These are phyloP conservation scores for Nasonovia ribisnigri DNA, from an alignment of 2,888 invertebrate species.

Conservation along the genomic window DNA sequence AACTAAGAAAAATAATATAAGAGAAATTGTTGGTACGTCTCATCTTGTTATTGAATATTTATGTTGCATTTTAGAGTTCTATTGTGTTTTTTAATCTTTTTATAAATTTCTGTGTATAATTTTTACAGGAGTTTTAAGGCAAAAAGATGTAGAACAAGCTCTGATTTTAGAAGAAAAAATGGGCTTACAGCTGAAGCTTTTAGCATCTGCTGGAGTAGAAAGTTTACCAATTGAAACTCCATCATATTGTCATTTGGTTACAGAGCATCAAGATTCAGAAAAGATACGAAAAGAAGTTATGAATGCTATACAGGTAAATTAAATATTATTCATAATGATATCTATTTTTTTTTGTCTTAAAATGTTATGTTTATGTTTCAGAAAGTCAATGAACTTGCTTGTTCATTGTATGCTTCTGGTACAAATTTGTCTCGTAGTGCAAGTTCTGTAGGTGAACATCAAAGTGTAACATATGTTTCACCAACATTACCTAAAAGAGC, in stretches of 20 bases:
- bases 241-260: slow-evolving; percentile 82
- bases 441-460: slow-evolving; percentile 93
- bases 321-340: slow-evolving; percentile 68
- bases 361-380: slow-evolving; percentile 70
- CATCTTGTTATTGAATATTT: neutral
- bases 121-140: slow-evolving; percentile 79
- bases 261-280: slow-evolving; percentile 81
- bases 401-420: slow-evolving; percentile 80
- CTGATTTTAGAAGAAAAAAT: slow-evolving; percentile 90
- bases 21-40: slow-evolving; percentile 82
- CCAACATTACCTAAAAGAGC: slow-evolving; percentile 91
- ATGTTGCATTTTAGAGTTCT: neutral
- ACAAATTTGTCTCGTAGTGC: slow-evolving; percentile 89
- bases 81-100: neutral
- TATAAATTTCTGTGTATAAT: neutral
- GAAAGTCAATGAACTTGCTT: slow-evolving; percentile 83
- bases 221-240: slow-evolving; percentile 76
- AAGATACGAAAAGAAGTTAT: slow-evolving; percentile 88
- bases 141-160: slow-evolving; percentile 90
- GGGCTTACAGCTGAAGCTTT: slow-evolving; percentile 82
- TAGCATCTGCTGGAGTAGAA: slow-evolving; percentile 76
- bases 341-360: slow-evolving; percentile 69
- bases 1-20: slow-evolving; percentile 83
- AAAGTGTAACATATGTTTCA: slow-evolving; percentile 86
- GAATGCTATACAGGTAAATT: slow-evolving; percentile 79